Evolutionary conservation across 2,797 vertebrate genomes (phyloP), one percentile per base, ranked within the genome.

Genomic region (Balearica regulorum): DNA sequence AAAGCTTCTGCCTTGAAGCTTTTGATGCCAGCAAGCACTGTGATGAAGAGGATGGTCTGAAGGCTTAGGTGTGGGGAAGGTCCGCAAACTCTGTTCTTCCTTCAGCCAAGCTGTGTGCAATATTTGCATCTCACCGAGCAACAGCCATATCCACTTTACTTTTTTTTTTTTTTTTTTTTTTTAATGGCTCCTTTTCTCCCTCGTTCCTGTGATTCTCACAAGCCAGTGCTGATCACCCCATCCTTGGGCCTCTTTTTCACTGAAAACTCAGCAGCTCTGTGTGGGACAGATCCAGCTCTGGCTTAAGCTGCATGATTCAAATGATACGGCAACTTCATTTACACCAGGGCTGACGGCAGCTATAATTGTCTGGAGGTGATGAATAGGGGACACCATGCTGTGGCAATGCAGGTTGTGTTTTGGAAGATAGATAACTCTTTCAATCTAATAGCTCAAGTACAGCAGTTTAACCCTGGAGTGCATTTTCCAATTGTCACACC

Each of bases 91-190:
- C 49, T 12, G 3, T 33, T 60, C 35, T 66, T 44, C 28, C 46
- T 53, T 53, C 4, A 0, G 21, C 37, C 55, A 22, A 87, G 10
- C 49, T 22, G 26, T 0, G 0, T 35, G 75, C 13, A 19, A 8
- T 11, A 5, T 33, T 43, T 69, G 18, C 43, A 11, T 46, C 21
- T 43, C 55, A 8, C 28, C 8, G 14, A 83, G 21, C 21, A 44
- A 22, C 49, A 69, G 5, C 6, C 9, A 8, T 5, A 18, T 44
- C 43, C 43, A n/a, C 5, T 1, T 22, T 24, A 48, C 3, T 13
- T 18, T 10, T 19, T 7, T 28, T 43, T 28, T 43, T n/a, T n/a
- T n/a, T n/a, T n/a, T n/a, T 28, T 48, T 41, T 44, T 51, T 70
- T 37, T 14, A 57, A 54, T 6, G 6, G 3, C 9, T 39, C 12